phyloP scores from a whole-genome alignment of 92 coral and sea anemone genomes.

The Porites evermanni region DNA sequence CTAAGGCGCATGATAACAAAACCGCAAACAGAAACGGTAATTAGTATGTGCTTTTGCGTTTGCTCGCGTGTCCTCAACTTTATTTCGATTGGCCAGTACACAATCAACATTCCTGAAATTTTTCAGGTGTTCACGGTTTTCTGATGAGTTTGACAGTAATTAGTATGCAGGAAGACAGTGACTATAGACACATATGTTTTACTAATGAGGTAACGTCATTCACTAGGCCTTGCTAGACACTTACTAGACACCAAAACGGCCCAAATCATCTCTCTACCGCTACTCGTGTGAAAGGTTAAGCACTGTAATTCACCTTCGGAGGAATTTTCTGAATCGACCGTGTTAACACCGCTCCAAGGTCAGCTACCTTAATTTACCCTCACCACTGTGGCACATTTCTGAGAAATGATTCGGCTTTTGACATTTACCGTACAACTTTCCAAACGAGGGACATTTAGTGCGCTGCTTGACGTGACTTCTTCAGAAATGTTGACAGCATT shows the following conservation, averaged over 20 bases:
- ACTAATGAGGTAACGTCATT: too few relatives aligned
- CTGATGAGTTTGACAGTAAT: too few relatives aligned
- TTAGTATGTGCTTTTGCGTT: too few relatives aligned
- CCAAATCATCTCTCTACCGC: too few relatives aligned
- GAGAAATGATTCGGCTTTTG: constrained; percentile 37
- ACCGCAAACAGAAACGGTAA: too few relatives aligned
- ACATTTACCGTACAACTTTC: constrained; percentile 38
- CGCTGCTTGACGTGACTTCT: constrained; percentile 25
- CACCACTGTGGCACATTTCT: constrained; percentile 11
- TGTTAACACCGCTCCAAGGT: constrained; percentile 15
- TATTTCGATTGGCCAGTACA: too few relatives aligned
- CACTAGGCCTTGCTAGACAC: too few relatives aligned
- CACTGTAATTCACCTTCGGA: constrained; percentile 25
- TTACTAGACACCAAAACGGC: too few relatives aligned
- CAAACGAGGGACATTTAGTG: constrained; percentile 33
- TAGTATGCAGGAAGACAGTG: neutral
- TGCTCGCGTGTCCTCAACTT: too few relatives aligned
- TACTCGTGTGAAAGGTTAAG: constrained; percentile 11
- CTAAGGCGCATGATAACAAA: too few relatives aligned
- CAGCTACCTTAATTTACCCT: neutral
- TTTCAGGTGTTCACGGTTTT: too few relatives aligned
- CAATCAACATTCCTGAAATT: too few relatives aligned
- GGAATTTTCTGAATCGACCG: constrained; percentile 8
- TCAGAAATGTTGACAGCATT: constrained; percentile 40
- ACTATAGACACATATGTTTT: neutral